Percentiles rank a stretch among this genome's conserved stretches.
phyloP scores from a whole-genome alignment of 2,797 vertebrate species.

The Rhinatrema bivittatum region DNA sequence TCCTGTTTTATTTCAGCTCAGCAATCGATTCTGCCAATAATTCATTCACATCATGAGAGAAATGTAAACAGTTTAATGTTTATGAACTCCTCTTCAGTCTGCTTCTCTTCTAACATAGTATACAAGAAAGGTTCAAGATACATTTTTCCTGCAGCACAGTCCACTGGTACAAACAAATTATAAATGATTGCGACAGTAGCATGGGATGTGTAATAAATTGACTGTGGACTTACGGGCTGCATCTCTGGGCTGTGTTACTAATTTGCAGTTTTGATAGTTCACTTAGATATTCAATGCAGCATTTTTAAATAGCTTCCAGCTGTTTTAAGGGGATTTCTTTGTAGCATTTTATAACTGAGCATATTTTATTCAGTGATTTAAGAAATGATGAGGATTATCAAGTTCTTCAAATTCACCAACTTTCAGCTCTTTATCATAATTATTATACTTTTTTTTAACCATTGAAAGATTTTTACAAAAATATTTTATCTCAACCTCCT shows the following conservation, averaged over 20 bases:
- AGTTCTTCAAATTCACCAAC: conserved; percentile 5
- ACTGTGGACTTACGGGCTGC: conserved; percentile 21
- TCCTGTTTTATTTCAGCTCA: too few relatives aligned
- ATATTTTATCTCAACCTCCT: too few relatives aligned
- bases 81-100: too few relatives aligned
- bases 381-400: conserved; percentile 18
- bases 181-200: not conserved
- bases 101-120: too few relatives aligned
- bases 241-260: conserved; percentile 8
- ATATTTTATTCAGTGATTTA: conserved; percentile 27
- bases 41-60: too few relatives aligned
- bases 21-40: too few relatives aligned
- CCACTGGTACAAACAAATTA: conserved; percentile 12
- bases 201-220: conserved; percentile 19
- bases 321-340: conserved; percentile 19
- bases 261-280: conserved; percentile 19
- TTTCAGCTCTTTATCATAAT: conserved; percentile 11
- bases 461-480: too few relatives aligned
- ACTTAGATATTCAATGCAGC: conserved; percentile 22
- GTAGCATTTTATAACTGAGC: conserved; percentile 16
- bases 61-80: too few relatives aligned
- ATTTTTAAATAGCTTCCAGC: conserved; percentile 11
- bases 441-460: conserved; percentile 22
- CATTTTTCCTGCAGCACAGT: conserved; percentile 4
- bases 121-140: too few relatives aligned